Evolutionary conservation across 2,888 invertebrate genomes (phyloP).

Genomic region (Mythimna albipuncta): DNA sequence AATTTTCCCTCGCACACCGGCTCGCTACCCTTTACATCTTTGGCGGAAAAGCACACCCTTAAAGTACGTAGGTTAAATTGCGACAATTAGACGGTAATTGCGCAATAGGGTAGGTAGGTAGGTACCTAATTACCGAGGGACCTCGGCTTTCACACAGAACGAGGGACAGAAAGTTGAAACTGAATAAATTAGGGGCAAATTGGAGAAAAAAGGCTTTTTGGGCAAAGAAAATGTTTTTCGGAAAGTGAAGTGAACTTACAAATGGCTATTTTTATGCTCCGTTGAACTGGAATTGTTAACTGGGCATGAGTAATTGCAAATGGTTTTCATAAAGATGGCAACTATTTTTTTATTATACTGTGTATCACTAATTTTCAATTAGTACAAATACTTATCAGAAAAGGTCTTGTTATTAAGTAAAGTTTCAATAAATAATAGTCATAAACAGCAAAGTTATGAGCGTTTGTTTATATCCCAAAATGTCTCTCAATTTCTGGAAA

Average conservation of each 20-base stretch:
- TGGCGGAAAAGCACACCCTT: background rate
- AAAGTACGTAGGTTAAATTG: slow-evolving; percentile 29
- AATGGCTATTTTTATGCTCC: slow-evolving; percentile 43
- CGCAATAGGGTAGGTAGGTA: slow-evolving; percentile 16
- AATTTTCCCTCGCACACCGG: too few relatives aligned
- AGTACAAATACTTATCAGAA: too few relatives aligned
- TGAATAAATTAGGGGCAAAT: slow-evolving; percentile 47
- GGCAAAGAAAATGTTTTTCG: slow-evolving; percentile 43
- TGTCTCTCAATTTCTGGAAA: too few relatives aligned
- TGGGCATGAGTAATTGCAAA: background rate
- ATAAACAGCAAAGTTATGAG: too few relatives aligned
- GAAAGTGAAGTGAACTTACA: slow-evolving; percentile 19
- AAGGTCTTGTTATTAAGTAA: too few relatives aligned
- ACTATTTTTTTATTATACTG: background rate
- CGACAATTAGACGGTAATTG: slow-evolving; percentile 48
- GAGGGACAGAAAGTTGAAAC: slow-evolving; percentile 37
- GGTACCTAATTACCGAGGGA: slow-evolving; percentile 44
- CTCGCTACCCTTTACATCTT: background rate
- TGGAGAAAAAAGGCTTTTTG: slow-evolving; percentile 13
- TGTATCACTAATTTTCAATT: too few relatives aligned
- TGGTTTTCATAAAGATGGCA: background rate
- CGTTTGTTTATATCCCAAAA: too few relatives aligned
- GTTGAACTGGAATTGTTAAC: slow-evolving; percentile 29
- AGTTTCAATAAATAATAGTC: too few relatives aligned
- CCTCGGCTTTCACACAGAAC: slow-evolving; percentile 42